These are phyloP conservation scores for Dipodomys spectabilis DNA, from an alignment of 2,113 vertebrate genomes.

Conservation along the genomic window DNA sequence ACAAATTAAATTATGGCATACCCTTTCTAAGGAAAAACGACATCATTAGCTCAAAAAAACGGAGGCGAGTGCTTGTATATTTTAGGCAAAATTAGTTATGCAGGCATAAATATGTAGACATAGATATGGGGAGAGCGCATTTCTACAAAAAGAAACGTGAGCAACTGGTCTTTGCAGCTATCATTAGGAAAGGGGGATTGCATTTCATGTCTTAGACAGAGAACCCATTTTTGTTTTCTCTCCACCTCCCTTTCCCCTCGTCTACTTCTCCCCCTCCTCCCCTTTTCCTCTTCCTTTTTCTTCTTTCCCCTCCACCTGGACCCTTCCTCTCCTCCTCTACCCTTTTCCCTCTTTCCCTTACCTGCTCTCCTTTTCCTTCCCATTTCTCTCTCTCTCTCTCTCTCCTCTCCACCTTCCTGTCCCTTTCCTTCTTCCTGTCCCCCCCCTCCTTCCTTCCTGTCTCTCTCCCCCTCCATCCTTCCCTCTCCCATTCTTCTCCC, in stretches of 20 bases:
- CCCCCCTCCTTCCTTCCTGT: no score
- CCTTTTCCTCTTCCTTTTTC: no score
- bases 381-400: not conserved
- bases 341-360: not conserved
- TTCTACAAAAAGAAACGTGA: not conserved
- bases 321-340: not conserved
- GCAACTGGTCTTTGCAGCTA: not conserved
- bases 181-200: not conserved
- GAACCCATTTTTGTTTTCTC: not conserved
- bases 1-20: conserved; percentile 18
- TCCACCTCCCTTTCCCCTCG: no score
- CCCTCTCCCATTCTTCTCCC: no score
- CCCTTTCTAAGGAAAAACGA: not conserved
- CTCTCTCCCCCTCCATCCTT: not conserved
- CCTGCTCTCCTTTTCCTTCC: not conserved
- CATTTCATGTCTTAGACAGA: not conserved
- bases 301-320: not conserved
- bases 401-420: not conserved
- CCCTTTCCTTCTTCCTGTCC: not conserved
- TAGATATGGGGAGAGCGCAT: not conserved
- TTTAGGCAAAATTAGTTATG: not conserved
- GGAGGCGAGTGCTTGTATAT: not conserved
- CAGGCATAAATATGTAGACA: not conserved
- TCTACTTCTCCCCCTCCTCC: no score
- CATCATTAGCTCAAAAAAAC: not conserved